Evolutionary conservation across 2,888 invertebrate genomes (phyloP), one percentile per base, ranked within the genome.

Genomic region (Nasonia oneida): DNA sequence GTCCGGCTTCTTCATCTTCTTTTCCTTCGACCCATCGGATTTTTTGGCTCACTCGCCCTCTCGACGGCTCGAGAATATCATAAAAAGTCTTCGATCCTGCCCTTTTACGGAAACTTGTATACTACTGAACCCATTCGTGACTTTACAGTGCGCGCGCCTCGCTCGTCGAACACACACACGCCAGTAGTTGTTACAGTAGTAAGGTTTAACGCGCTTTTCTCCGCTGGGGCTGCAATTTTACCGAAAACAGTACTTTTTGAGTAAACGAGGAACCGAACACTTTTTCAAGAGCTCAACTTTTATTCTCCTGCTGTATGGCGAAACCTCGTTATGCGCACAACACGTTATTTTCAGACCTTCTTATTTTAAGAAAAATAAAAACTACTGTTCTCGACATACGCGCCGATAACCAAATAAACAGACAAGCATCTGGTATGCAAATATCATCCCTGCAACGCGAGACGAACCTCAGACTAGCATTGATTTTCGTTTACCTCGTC

Each of bases 401-500:
- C 42, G 4, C 4, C 37, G 10, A 47, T 29, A 47, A 37, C 37
- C 0, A 37, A 37, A 37, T 47, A 12, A 12, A 47, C 12, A 10
- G 10, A n/a, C 18, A 18, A 15, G 18, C 29, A 1, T 5, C 57
- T 2, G 29, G 5, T 33, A 23, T 23, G 67, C 33, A 23, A 23
- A 29, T 5, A n/a, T 18, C 64, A 23, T 64, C 3, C 23, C 10
- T 2, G 5, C 23, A 23, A 23, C n/a, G 64, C 33, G 3, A 39
- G 37, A 70, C 42, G 47, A 80, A 39, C 75, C 64, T 50, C 47
- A 23, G 61, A 64, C 81, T 77, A 29, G 85, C 92, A 93, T 93
- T 90, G 93, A 93, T 93, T 93, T 93, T 93, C 93, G 91, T 93
- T 93, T 92, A 92, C 90, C 90, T 90, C 88, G 88, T 86, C 87